These are phyloP conservation scores for Andrena marginata DNA, from an alignment of 2,888 invertebrate species.

Conservation along the genomic window DNA sequence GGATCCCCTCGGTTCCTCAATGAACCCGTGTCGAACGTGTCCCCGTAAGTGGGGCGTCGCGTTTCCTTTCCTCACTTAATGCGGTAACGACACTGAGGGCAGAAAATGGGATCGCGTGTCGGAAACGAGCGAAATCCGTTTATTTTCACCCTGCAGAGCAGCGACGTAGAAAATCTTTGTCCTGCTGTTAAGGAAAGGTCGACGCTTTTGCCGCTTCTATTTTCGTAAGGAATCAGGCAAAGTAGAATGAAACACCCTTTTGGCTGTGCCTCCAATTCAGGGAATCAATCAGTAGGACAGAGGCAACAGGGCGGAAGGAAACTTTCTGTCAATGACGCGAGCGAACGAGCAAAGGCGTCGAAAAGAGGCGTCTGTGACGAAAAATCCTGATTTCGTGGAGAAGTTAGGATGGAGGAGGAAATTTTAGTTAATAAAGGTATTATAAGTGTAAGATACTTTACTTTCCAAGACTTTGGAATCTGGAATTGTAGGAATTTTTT, in stretches of 20 bases:
- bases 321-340: background rate
- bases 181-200: background rate
- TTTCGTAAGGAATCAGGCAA: background rate
- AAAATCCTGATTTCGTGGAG: background rate
- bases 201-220: background rate
- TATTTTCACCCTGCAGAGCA: background rate
- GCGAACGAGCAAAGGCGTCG: no score
- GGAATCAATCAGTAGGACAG: background rate
- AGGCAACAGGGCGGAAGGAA: background rate
- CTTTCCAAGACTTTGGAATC: background rate
- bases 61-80: background rate
- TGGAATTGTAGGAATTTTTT: background rate
- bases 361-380: background rate
- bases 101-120: background rate
- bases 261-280: background rate
- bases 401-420: background rate
- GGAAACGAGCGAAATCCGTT: constrained; percentile 5
- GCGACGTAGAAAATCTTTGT: background rate
- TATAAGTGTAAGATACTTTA: background rate
- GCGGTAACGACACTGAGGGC: background rate
- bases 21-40: background rate
- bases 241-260: background rate
- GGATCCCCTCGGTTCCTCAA: background rate
- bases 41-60: no score
- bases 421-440: background rate